phyloP scores from a whole-genome alignment of 1,140 invertebrate genomes.

The Drosophila suzukii region DNA sequence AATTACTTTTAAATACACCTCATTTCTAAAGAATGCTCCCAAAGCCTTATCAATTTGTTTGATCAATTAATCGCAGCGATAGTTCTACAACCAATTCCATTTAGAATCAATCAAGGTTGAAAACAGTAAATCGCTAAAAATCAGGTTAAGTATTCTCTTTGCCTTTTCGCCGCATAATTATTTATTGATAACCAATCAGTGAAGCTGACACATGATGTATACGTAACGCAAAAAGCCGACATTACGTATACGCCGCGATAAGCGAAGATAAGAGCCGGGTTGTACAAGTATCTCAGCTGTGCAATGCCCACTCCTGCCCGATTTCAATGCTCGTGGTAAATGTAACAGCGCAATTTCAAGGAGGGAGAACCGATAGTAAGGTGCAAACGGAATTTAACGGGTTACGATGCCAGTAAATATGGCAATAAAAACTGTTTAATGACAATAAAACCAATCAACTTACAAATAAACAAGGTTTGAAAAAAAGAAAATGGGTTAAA shows the following conservation, averaged over 20 bases:
- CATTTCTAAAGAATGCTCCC: too few species aligned
- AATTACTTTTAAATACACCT: too few species aligned
- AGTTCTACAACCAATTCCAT: constrained; percentile 12
- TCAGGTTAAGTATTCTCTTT: constrained; percentile 39
- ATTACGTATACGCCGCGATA: constrained; percentile 74
- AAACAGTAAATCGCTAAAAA: constrained; percentile 2
- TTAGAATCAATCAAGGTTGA: constrained; percentile 3
- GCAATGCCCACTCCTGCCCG: constrained; percentile 15
- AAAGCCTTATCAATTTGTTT: background rate
- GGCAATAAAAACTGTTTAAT: constrained; percentile 23
- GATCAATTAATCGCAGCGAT: constrained; percentile 13
- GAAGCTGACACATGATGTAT: constrained; percentile 56
- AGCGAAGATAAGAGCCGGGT: constrained; percentile 25
- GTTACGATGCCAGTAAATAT: constrained; percentile 23
- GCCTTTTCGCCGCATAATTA: constrained; percentile 23
- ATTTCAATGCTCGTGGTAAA: constrained; percentile 27
- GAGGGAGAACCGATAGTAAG: constrained; percentile 2
- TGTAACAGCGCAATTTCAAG: constrained; percentile 39
- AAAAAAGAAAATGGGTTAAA: background rate
- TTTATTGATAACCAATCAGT: constrained; percentile 30
- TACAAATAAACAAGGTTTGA: background rate
- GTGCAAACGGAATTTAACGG: constrained; percentile 10
- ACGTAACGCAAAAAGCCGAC: constrained; percentile 45
- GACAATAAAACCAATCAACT: constrained; percentile 15
- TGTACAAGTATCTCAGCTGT: constrained; percentile 27